These are phyloP conservation scores for Andricus grossulariae DNA, from an alignment of 1,140 invertebrate genomes.

Conservation along the genomic window DNA sequence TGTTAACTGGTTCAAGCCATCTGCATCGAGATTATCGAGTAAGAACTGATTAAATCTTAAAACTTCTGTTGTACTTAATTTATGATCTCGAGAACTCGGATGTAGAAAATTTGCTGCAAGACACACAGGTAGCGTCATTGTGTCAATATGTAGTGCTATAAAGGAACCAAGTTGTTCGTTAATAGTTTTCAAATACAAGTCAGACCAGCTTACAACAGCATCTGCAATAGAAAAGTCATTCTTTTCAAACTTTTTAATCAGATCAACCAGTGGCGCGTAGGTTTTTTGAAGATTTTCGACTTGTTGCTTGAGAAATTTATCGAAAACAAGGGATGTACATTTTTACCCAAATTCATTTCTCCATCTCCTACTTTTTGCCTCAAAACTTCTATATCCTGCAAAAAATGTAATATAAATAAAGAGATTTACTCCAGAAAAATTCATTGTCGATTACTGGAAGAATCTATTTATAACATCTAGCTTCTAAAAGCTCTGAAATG, in stretches of 20 bases:
- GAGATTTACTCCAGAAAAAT: no score
- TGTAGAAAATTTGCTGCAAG: constrained; percentile 1
- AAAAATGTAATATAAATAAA: not conserved
- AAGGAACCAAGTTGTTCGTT: not conserved
- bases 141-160: not conserved
- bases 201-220: not conserved
- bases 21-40: not conserved
- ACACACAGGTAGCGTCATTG: not conserved
- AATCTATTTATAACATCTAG: no score
- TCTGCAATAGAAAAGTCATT: not conserved
- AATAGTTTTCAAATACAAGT: not conserved
- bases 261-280: not conserved
- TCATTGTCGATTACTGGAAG: no score
- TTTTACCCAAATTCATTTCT: not conserved
- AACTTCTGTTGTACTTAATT: not conserved
- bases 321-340: not conserved
- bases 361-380: not conserved
- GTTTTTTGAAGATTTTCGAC: not conserved
- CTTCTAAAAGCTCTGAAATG: no score
- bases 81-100: not conserved
- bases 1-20: not conserved
- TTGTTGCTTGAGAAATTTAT: not conserved
- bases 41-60: not conserved
- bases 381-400: not conserved
- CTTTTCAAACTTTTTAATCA: no score